Evolutionary conservation across 2,797 vertebrate species (phyloP).

Genomic region (Chaetodon trifasciatus): DNA sequence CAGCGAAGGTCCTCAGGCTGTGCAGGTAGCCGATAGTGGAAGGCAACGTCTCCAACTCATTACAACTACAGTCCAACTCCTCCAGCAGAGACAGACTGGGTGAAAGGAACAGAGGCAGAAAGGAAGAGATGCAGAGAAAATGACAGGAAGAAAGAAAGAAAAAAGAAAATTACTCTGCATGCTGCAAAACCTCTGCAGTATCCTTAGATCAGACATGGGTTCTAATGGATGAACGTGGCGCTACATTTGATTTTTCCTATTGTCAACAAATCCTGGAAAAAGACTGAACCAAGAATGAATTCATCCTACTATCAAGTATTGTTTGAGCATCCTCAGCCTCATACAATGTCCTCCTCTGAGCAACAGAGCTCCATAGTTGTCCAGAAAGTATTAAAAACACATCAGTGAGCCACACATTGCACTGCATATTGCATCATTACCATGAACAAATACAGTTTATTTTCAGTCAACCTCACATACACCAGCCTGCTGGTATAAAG

Average conservation of each 20-base stretch:
- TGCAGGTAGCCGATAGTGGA: slow-evolving; percentile 95
- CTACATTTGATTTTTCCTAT: slow-evolving; percentile 9
- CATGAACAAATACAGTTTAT: slow-evolving; percentile 2
- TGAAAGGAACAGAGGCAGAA: slow-evolving; percentile 47
- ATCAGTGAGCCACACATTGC: neutral
- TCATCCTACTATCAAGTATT: slow-evolving; percentile 5
- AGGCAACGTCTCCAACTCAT: slow-evolving; percentile 96
- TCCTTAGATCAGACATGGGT: neutral
- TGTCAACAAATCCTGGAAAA: slow-evolving; percentile 48
- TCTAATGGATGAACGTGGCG: slow-evolving; percentile 35
- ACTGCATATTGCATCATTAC: slow-evolving; percentile 6
- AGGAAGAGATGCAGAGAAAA: slow-evolving; percentile 42
- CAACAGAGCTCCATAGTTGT: neutral
- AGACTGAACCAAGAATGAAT: slow-evolving; percentile 37
- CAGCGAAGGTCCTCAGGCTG: slow-evolving; percentile 94
- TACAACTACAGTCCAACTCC: slow-evolving; percentile 99
- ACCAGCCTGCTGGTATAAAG: neutral
- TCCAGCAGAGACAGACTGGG: slow-evolving; percentile 96
- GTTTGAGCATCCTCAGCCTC: neutral
- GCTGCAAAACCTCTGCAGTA: slow-evolving; percentile 19
- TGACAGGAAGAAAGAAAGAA: slow-evolving; percentile 21
- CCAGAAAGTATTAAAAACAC: slow-evolving; percentile 13
- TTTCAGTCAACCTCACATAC: slow-evolving; percentile 2
- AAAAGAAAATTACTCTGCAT: slow-evolving; percentile 35
- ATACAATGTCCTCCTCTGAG: neutral